Percentiles rank a stretch among this genome's conserved stretches.
phyloP scores from a whole-genome alignment of 23 tunicate genomes.

The Trididemnum nubilum region DNA sequence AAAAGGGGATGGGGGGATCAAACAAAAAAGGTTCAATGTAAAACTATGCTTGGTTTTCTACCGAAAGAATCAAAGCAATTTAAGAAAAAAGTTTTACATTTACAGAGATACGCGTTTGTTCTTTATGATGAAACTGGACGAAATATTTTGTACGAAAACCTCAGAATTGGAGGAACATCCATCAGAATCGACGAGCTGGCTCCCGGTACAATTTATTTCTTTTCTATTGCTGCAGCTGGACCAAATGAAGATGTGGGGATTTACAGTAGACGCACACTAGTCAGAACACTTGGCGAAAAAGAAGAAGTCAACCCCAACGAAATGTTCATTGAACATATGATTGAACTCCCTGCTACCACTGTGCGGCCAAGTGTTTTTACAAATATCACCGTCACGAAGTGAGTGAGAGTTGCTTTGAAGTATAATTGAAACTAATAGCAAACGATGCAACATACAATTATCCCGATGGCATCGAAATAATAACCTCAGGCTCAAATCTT shows the following conservation, averaged over 20 bases:
- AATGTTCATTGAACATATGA: not conserved
- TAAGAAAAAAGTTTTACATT: no score
- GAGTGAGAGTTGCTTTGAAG: no score
- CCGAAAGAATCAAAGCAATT: no score
- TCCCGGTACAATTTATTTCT: conserved; percentile 42
- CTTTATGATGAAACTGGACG: conserved; percentile 25
- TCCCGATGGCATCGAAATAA: no score
- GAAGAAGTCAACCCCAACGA: not conserved
- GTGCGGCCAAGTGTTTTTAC: conserved; percentile 6
- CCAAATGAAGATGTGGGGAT: conserved; percentile 8
- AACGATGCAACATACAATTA: no score
- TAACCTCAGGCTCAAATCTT: no score
- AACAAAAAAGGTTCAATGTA: no score
- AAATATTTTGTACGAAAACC: conserved; percentile 37
- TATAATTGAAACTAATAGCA: no score
- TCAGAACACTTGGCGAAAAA: conserved; percentile 33
- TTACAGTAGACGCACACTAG: not conserved
- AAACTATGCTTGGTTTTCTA: no score
- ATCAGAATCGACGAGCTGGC: conserved; percentile 15
- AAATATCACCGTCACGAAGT: no score
- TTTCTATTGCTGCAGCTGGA: conserved; percentile 32
- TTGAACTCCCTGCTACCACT: not conserved
- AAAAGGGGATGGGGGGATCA: no score
- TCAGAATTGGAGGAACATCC: conserved; percentile 16
- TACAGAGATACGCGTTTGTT: conserved; percentile 38